These are phyloP conservation scores for Puma concolor DNA, from an alignment of 2,113 vertebrate genomes.

Conservation along the genomic window DNA sequence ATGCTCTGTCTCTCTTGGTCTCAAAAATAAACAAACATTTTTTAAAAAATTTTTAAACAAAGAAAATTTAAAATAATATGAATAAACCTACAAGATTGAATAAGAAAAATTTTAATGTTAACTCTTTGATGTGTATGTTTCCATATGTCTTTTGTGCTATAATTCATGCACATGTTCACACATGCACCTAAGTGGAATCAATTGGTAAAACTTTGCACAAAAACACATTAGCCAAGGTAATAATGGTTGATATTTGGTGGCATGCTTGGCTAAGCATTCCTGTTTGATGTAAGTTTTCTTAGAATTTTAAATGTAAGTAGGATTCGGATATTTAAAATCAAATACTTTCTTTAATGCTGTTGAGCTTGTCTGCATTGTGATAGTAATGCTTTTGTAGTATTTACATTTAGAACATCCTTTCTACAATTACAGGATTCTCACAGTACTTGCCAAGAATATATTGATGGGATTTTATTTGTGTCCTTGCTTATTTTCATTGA, in stretches of 20 bases:
- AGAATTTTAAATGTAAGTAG: not conserved
- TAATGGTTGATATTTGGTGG: not conserved
- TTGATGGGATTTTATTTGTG: slow-evolving; percentile 72
- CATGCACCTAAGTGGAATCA: not conserved
- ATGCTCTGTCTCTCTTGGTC: no score
- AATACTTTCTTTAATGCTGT: not conserved
- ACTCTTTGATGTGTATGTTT: not conserved
- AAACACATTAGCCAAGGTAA: not conserved
- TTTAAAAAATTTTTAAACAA: no score
- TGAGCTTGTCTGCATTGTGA: slow-evolving; percentile 20
- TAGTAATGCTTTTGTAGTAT: slow-evolving; percentile 51
- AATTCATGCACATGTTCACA: not conserved
- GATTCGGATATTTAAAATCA: not conserved
- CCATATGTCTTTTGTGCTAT: not conserved
- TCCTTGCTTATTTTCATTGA: slow-evolving; percentile 59
- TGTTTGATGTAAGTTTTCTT: not conserved
- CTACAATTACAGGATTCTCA: slow-evolving; percentile 72
- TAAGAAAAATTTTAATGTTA: not conserved
- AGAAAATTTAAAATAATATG: not conserved
- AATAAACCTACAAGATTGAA: not conserved
- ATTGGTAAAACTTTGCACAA: not conserved
- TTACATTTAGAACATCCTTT: slow-evolving; percentile 73
- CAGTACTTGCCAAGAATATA: slow-evolving; percentile 73
- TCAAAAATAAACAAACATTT: no score
- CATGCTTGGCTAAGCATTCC: not conserved